Evolutionary conservation across 2,113 vertebrate species (phyloP).

Genomic region (Balaeniceps rex): DNA sequence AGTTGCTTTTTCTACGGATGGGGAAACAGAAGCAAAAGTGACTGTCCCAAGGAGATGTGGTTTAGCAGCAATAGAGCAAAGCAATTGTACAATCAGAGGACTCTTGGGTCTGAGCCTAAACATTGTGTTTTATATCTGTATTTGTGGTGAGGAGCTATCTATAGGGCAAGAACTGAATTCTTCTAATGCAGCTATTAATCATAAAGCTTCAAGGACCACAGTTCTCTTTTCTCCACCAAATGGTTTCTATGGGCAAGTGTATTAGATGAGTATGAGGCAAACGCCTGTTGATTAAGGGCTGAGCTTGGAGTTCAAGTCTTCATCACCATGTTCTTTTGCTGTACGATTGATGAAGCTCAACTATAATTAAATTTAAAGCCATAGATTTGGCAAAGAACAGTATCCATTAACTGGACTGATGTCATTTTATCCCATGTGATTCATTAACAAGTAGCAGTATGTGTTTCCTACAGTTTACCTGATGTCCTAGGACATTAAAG

Average conservation of each 20-base stretch:
- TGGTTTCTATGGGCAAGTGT: neutral
- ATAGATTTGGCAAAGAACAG: conserved; percentile 48
- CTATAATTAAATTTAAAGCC: conserved; percentile 56
- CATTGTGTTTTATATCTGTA: neutral
- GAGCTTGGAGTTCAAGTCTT: conserved; percentile 12
- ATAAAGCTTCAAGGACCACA: neutral
- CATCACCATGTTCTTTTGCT: conserved; percentile 17
- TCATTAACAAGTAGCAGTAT: conserved; percentile 56
- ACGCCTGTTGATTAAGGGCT: conserved; percentile 10
- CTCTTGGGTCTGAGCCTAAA: neutral
- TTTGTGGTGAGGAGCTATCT: neutral
- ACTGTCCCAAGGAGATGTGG: neutral
- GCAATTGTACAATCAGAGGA: neutral
- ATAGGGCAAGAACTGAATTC: neutral
- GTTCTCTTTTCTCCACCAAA: neutral
- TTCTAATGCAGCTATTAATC: conserved; percentile 2
- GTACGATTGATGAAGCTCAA: conserved; percentile 52
- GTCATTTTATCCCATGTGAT: conserved; percentile 57
- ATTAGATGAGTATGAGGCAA: neutral
- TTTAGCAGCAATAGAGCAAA: neutral
- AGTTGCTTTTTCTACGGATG: neutral
- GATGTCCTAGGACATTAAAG: conserved; percentile 8
- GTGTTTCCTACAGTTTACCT: conserved; percentile 41
- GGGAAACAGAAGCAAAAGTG: neutral
- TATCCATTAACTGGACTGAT: conserved; percentile 61